Conservation (phyloP, 2,113 vertebrate species). For the Paracanthobrama guichenoti region DNA sequence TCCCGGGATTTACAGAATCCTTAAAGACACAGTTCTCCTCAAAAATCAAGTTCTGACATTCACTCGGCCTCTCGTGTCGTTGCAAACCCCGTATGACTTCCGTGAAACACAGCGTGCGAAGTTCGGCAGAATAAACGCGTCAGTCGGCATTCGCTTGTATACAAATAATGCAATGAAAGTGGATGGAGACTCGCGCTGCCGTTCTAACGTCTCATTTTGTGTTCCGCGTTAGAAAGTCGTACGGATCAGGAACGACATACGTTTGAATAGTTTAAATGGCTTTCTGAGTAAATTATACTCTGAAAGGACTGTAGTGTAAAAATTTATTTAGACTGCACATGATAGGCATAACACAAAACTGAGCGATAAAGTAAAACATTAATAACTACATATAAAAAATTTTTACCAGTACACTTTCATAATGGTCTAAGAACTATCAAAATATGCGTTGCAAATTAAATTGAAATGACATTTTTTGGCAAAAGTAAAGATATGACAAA, state of each 20-base stretch:
- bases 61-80: not conserved
- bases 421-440: not conserved
- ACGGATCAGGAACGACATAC: too few relatives aligned
- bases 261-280: too few relatives aligned
- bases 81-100: not conserved
- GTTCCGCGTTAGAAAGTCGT: not conserved
- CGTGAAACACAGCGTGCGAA: not conserved
- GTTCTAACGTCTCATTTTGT: not conserved
- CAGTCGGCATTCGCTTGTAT: not conserved
- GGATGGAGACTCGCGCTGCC: not conserved
- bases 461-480: too few relatives aligned
- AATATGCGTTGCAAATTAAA: too few relatives aligned
- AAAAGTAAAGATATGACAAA: not conserved
- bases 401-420: not conserved
- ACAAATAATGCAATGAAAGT: not conserved
- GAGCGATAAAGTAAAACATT: not conserved
- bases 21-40: conserved; percentile 1
- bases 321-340: too few relatives aligned
- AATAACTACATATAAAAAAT: too few relatives aligned
- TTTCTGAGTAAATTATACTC: not conserved
- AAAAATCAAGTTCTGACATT: not conserved
- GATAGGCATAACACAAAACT: not conserved
- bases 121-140: not conserved
- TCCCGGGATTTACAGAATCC: not conserved
- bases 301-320: not conserved